phyloP scores from a whole-genome alignment of 2,113 vertebrate species.

The Odontophorus gujanensis region DNA sequence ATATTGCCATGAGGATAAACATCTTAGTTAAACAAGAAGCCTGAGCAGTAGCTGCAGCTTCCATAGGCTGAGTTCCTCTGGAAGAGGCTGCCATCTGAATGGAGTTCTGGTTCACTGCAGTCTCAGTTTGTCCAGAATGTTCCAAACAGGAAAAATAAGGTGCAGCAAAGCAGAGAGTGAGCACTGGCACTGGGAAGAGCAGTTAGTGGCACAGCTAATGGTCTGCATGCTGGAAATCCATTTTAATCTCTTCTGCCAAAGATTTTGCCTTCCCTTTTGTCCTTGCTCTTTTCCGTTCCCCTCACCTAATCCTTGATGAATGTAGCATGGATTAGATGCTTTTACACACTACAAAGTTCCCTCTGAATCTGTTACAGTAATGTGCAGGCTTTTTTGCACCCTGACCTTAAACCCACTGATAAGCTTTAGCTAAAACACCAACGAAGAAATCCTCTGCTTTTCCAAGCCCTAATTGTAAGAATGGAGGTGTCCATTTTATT shows the following conservation, averaged over 20 bases:
- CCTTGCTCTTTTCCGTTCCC: constrained; percentile 29
- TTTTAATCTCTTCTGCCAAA: constrained; percentile 15
- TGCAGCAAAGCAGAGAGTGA: constrained; percentile 14
- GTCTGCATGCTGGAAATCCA: constrained; percentile 43
- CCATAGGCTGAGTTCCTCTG: neutral
- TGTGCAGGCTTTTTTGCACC: neutral
- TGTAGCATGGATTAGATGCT: neutral
- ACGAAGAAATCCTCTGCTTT: neutral
- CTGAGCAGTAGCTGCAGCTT: neutral
- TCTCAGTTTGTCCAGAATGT: neutral
- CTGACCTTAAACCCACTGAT: neutral
- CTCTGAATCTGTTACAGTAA: neutral
- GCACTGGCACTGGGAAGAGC: neutral
- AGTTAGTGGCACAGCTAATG: neutral
- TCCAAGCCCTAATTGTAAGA: neutral
- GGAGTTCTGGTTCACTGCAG: neutral
- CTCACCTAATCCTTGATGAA: neutral
- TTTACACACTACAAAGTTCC: constrained; percentile 12
- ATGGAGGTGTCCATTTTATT: neutral
- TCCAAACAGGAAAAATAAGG: neutral
- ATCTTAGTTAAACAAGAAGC: neutral
- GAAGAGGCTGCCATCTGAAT: neutral
- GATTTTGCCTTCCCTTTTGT: neutral
- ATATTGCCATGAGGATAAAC: neutral
- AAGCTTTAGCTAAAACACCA: neutral